Evolutionary conservation across 2,888 invertebrate species (phyloP).

Genomic region (Drosophila buzzatii): DNA sequence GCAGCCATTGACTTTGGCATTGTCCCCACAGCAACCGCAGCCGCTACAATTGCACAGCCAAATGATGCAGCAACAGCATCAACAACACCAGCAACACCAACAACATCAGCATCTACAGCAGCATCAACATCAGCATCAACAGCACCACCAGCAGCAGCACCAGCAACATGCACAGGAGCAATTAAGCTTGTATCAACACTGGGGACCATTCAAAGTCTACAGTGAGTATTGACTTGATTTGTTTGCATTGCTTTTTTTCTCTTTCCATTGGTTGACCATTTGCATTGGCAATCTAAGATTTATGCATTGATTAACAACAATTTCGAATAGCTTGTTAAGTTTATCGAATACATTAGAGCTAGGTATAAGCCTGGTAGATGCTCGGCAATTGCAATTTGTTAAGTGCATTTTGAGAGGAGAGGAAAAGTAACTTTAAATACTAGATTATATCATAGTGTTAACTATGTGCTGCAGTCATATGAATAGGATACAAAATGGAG

Average conservation of each 20-base stretch:
- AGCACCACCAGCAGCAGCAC: constrained; percentile 69
- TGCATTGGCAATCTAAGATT: constrained; percentile 17
- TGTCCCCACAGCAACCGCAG: constrained; percentile 80
- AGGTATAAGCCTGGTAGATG: not conserved
- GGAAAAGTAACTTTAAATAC: not conserved
- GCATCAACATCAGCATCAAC: constrained; percentile 61
- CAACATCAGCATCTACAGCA: constrained; percentile 76
- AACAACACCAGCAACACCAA: constrained; percentile 70
- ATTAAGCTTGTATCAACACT: constrained; percentile 82
- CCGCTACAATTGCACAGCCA: constrained; percentile 77
- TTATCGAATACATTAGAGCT: not conserved
- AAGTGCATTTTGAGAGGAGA: not conserved
- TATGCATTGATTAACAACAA: constrained; percentile 17
- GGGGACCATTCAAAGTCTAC: constrained; percentile 85
- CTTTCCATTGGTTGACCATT: not conserved
- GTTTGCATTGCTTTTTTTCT: constrained; percentile 14
- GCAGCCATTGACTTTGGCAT: constrained; percentile 80
- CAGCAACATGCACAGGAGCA: constrained; percentile 76
- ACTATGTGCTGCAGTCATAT: not conserved
- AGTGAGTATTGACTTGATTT: constrained; percentile 82
- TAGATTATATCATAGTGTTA: not conserved
- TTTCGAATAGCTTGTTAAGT: not conserved
- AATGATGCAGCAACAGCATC: constrained; percentile 66
- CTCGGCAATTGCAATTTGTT: not conserved
- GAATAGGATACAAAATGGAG: no score